Base-by-base conservation (phyloP, 2,888 invertebrate species). In the Athetis lepigone region DNA sequence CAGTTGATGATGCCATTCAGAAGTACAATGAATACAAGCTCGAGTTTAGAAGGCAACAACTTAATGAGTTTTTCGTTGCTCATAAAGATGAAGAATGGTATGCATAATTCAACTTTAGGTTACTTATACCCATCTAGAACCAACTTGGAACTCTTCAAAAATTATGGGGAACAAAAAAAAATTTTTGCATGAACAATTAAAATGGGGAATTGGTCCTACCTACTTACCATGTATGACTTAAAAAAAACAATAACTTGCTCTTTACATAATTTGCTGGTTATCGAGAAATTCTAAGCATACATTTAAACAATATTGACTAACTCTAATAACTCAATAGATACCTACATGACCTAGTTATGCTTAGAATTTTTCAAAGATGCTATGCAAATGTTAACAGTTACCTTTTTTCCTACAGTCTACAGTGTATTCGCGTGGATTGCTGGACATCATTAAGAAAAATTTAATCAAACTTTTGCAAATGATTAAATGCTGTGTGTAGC, bases 81-180 rank as follows among this genome's bases (percentile, higher is more conserved):
- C 99, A 99, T 95, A 99, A 99, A 95, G 99, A 99, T 87, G 99
- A 99, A 93, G 99, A 99, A 97, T 99, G 99, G 99, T 99, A 96
- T 95, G 98, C 93, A 57, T 55, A 49, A 69, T 52, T 56, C 42
- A 59, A 61, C 45, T 25, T 59, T 50, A 42, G 49, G 49, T 19
- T 46, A 49, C 29, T 27, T 27, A 43, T 59, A 45, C 36, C 58
- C 8, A 21, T 43, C 27, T 63, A 60, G 27, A 65, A 50, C 33
- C 36, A 52, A 47, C 23, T 61, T 50, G 33, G 50, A 56, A 33
- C n/a, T 60, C 36, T 65, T 76, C 23, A 57, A 64, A 57, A 39
- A 52, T 36, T 9, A 55, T 61, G 79, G 68, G 75, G 47, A 39
- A 23, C 16, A 18, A 49, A 64, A 60, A 45, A 47, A 61, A 47